A percentile compares a stretch with the other conserved stretches of the same genome.
Conservation (phyloP, 2,888 invertebrate genomes). For the Beris morrisii region DNA sequence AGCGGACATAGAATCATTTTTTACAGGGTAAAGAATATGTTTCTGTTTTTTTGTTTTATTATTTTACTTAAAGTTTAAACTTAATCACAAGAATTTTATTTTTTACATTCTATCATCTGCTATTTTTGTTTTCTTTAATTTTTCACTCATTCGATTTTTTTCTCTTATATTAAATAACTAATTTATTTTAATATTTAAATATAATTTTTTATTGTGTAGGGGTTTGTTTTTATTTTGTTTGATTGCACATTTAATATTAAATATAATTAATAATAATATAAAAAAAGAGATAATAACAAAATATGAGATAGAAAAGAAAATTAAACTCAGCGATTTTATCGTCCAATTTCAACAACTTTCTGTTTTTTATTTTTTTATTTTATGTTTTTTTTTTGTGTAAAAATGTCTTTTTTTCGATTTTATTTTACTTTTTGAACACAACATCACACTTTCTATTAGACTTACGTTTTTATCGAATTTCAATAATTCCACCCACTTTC, state of each 20-base stretch:
- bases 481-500: conserved; percentile 36
- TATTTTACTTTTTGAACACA: conserved; percentile 27
- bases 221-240: conserved; percentile 20
- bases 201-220: not conserved
- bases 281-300: conserved; percentile 13
- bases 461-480: conserved; percentile 16
- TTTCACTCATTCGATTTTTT: conserved; percentile 1
- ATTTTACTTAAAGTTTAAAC: conserved; percentile 27
- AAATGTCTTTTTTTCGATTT: conserved; percentile 14
- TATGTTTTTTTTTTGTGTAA: not conserved
- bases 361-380: conserved; percentile 16
- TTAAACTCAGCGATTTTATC: conserved; percentile 18
- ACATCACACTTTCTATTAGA: conserved; percentile 22
- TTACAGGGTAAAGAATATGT: not conserved
- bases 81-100: conserved; percentile 34
- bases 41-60: conserved; percentile 10
- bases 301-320: not conserved
- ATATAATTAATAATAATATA: conserved; percentile 4
- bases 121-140: conserved; percentile 17
- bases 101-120: not conserved
- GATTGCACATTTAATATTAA: conserved; percentile 34
- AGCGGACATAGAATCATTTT: not conserved
- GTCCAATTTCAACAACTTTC: conserved; percentile 27
- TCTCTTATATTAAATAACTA: not conserved
- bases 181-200: not conserved